phyloP scores from a whole-genome alignment of 2,797 vertebrate species.

The Urocyon cinereoargenteus region DNA sequence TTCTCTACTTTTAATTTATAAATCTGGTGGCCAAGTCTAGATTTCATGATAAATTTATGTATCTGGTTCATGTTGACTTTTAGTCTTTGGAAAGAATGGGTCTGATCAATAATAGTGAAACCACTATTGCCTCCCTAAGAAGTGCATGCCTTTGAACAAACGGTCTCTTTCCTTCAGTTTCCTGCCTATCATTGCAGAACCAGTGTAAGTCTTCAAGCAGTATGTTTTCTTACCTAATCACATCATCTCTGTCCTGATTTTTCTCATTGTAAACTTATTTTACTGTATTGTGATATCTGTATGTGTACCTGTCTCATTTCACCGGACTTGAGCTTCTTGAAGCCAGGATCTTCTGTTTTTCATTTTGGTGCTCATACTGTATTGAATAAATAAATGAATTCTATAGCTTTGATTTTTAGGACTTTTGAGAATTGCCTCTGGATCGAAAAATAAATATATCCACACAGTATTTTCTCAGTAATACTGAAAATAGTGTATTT shows the following conservation, averaged over 20 bases:
- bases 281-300: not conserved
- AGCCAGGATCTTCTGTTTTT: not conserved
- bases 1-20: slow-evolving; percentile 42
- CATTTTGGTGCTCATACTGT: not conserved
- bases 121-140: not conserved
- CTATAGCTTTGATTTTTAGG: slow-evolving; percentile 44
- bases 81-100: not conserved
- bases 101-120: not conserved
- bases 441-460: not conserved
- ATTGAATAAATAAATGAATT: slow-evolving; percentile 23
- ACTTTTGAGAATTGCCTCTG: slow-evolving; percentile 57
- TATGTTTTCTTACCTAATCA: not conserved
- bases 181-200: not conserved
- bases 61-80: slow-evolving; percentile 20
- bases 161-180: not conserved
- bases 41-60: slow-evolving; percentile 20
- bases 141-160: not conserved
- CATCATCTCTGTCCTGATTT: not conserved
- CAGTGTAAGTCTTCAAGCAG: not conserved
- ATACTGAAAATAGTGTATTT: slow-evolving; percentile 43
- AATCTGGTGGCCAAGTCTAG: not conserved
- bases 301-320: not conserved
- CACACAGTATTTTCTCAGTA: slow-evolving; percentile 1
- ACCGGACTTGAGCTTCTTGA: not conserved
- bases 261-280: not conserved